Base-by-base conservation (phyloP, 2,888 invertebrate species). In the Argyra leucocephala region DNA sequence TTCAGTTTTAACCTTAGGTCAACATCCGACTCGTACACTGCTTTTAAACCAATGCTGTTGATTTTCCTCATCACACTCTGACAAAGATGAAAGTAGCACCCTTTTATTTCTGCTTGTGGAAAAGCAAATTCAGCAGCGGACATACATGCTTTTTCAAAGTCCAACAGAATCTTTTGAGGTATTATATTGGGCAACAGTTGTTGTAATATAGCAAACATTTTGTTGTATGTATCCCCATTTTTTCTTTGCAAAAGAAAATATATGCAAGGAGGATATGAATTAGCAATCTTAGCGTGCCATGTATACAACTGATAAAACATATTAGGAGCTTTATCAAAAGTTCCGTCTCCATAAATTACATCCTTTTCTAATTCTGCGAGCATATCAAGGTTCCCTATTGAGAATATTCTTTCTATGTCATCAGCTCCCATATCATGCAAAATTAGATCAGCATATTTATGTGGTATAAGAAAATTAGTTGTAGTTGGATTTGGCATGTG, bases 41-140 rank as follows among this genome's bases (percentile, higher is more conserved):
- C n/a, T 4, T 57, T 57, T 57, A 57, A n/a, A n/a, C 57, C 57
- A 57, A 57, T n/a, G n/a, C 3, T n/a, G n/a, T n/a, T 57, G n/a
- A 57, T 57, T 21, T 57, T 57, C n/a, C 57, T 57, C 6, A n/a
- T 57, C n/a, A 57, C n/a, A 57, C 57, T 57, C n/a, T 57, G 57
- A n/a, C n/a, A 6, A 6, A 57, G n/a, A 57, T 57, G 57, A 57
- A 57, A 57, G n/a, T 57, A 57, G n/a, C 57, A 57, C 6, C 57
- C 57, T 57, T n/a, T 57, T n/a, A 57, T 57, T n/a, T 57, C 57
- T 3, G 57, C n/a, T n/a, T 57, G 57, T 57, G 57, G 57, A 57
- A 57, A 57, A n/a, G 57, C 57, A 57, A 21, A 6, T 57, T n/a
- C 6, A n/a, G 57, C 57, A n/a, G 57, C 57, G n/a, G 18, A n/a